These are phyloP conservation scores for Hippocampus barbouri DNA, from an alignment of 2,113 vertebrate genomes.

Conservation along the genomic window DNA sequence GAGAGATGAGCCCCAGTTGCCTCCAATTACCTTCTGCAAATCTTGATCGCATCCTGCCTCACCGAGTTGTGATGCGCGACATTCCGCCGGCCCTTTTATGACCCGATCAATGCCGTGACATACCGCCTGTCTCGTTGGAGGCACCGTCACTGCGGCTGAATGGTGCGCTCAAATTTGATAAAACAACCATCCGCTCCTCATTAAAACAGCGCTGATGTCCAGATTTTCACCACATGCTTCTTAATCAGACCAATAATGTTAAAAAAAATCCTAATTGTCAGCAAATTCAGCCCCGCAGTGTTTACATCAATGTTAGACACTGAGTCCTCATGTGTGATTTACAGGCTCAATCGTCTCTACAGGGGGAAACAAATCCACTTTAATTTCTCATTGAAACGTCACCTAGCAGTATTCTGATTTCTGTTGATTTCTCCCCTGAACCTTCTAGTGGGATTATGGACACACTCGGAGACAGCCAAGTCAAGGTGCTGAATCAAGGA, in stretches of 20 bases:
- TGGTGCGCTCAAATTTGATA: background rate
- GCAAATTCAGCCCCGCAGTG: background rate
- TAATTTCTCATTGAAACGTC: slow-evolving; percentile 67
- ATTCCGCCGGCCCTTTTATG: slow-evolving; percentile 32
- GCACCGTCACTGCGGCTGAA: background rate
- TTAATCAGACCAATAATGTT: background rate
- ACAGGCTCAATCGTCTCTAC: slow-evolving; percentile 41
- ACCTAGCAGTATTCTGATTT: slow-evolving; percentile 53
- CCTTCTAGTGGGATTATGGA: background rate
- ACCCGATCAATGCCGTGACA: slow-evolving; percentile 49
- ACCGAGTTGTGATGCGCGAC: background rate
- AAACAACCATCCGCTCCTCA: background rate
- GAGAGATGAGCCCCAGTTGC: background rate
- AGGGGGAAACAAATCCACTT: slow-evolving; percentile 55
- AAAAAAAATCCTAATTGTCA: background rate
- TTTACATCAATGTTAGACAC: background rate
- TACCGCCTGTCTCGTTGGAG: slow-evolving; percentile 22
- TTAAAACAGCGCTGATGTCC: background rate
- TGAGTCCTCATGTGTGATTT: background rate
- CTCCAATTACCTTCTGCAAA: background rate
- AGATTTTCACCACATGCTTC: background rate
- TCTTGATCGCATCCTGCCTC: background rate
- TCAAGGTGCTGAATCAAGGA: background rate
- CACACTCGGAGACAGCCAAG: background rate
- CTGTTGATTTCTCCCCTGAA: slow-evolving; percentile 33